phyloP scores from a whole-genome alignment of 2,888 invertebrate species.

The Amiota communis region DNA sequence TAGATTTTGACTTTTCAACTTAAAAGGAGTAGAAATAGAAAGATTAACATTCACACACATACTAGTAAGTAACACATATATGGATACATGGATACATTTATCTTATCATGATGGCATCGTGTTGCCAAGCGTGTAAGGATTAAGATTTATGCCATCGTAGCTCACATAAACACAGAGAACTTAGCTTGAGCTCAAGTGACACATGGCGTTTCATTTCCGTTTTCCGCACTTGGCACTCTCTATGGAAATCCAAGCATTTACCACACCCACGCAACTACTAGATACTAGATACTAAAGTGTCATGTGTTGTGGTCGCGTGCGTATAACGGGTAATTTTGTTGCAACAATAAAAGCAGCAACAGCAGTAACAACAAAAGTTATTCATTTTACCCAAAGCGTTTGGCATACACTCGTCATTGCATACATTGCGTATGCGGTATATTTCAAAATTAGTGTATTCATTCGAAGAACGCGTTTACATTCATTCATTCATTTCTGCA shows the following conservation, averaged over 20 bases:
- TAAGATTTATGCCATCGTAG: conserved; percentile 55
- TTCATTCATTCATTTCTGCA: background rate
- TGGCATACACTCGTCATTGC: background rate
- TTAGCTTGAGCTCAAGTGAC: conserved; percentile 46
- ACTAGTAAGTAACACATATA: too few relatives aligned
- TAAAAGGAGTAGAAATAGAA: too few relatives aligned
- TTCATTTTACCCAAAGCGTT: too few relatives aligned
- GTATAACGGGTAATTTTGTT: conserved; percentile 51
- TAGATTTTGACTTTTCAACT: too few relatives aligned
- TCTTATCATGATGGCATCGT: conserved; percentile 53
- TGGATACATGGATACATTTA: background rate
- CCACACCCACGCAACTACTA: conserved; percentile 33
- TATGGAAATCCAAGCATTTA: conserved; percentile 3
- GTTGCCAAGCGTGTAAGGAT: conserved; percentile 59
- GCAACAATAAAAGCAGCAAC: conserved; percentile 39
- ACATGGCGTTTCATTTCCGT: conserved; percentile 57
- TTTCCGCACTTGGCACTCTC: conserved; percentile 12
- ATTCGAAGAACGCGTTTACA: background rate
- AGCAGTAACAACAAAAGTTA: conserved; percentile 28
- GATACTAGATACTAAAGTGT: conserved; percentile 28
- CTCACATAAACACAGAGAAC: background rate
- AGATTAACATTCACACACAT: too few relatives aligned
- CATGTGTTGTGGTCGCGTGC: conserved; percentile 49
- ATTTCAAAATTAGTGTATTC: conserved; percentile 57
- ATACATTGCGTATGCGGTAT: conserved; percentile 62